phyloP scores from a whole-genome alignment of 2,888 invertebrate species.

The Eristalis intricaria region DNA sequence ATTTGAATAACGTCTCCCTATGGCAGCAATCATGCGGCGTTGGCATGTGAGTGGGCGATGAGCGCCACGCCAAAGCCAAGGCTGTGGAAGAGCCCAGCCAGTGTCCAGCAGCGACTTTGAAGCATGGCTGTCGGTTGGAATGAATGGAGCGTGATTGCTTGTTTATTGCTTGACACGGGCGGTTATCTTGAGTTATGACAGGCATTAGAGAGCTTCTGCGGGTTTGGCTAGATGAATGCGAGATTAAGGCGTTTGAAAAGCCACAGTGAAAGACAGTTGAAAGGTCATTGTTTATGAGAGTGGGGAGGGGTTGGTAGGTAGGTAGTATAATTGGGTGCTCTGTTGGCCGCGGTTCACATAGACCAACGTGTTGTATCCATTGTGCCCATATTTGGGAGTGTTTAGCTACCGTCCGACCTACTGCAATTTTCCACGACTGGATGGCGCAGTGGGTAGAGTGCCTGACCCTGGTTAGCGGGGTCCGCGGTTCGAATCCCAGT shows the following conservation, averaged over 20 bases:
- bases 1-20: constrained; percentile 35
- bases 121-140: neutral
- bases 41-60: constrained; percentile 16
- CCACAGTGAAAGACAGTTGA: neutral
- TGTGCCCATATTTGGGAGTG: no score
- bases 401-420: no score
- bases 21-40: neutral
- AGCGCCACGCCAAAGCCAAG: neutral
- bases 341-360: no score
- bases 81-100: neutral
- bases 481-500: no score
- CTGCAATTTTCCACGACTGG: no score
- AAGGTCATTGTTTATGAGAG: neutral
- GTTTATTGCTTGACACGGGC: neutral
- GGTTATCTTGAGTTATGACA: neutral
- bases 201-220: neutral
- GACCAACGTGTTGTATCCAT: no score
- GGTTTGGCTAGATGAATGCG: neutral
- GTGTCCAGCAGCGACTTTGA: neutral
- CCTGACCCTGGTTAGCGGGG: no score
- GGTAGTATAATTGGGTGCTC: no score
- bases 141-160: neutral
- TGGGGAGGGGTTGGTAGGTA: neutral
- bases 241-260: neutral
- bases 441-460: no score